Conservation (phyloP, 2,797 vertebrate genomes). For the Oophaga sylvatica region DNA sequence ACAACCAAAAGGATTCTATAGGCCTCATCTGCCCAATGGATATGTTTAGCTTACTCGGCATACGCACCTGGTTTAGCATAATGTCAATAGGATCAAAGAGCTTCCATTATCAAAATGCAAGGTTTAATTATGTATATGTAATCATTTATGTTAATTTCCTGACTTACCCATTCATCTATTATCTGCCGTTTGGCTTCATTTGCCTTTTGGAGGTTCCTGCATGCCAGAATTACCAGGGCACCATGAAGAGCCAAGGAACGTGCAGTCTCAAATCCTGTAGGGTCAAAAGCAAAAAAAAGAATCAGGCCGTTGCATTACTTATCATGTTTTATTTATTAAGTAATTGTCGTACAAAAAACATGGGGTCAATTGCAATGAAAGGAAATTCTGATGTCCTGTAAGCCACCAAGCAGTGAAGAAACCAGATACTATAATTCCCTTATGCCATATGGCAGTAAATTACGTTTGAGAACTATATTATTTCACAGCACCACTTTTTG, state of each 20-base stretch:
- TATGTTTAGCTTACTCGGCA: no score
- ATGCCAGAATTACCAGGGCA: conserved; percentile 90
- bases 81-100: no score
- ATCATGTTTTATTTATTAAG: neutral
- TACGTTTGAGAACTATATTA: neutral
- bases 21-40: no score
- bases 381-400: neutral
- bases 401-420: neutral
- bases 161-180: conserved; percentile 91
- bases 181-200: conserved; percentile 82
- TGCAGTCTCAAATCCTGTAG: conserved; percentile 90
- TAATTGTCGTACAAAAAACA: neutral
- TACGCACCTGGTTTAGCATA: no score
- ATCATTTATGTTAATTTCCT: neutral
- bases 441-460: neutral
- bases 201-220: conserved; percentile 82
- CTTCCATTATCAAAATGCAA: neutral
- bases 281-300: neutral
- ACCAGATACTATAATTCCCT: neutral
- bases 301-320: neutral
- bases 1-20: no score
- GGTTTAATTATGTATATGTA: neutral
- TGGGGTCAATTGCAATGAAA: neutral
- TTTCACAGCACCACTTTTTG: neutral
- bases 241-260: conserved; percentile 94